Evolutionary conservation across 2,113 vertebrate genomes (phyloP), one percentile per base, ranked within the genome.

Genomic region (Irena cyanogastra): DNA sequence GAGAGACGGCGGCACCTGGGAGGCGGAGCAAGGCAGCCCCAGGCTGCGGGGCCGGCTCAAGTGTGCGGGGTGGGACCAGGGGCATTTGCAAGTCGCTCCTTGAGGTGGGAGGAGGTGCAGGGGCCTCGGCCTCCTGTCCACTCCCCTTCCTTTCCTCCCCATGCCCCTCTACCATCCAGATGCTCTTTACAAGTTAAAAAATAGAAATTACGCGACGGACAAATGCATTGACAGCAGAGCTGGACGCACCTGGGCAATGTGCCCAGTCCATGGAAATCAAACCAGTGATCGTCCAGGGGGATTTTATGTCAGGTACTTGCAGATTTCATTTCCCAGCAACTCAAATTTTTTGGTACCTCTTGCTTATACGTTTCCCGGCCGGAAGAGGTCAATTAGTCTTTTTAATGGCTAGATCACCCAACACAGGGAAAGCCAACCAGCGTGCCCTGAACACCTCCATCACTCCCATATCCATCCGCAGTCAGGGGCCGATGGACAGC

Each of bases 341-440:
- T 98, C 95, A 82, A 94, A 79, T 6, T 99, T 98, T 99, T 97
- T 98, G 98, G 98, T 98, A 98, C 97, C 98, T 98, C 98, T 99
- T 99, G 98, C 98, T 99, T 98, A 98, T 98, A 93, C 98, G 97
- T 96, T 99, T 99, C 68, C 99, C 99, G 99, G 98, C 98, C 98
- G 97, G 98, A 98, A 99, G 91, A 98, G 93, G 92, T 97, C 95
- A 94, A 80, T 98, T 97, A 96, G 81, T 92, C 91, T 93, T 88
- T 81, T 95, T 89, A 94, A 96, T 81, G 39, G 89, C 71, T 77
- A 18, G 49, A 26, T 70, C 23, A 63, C 50, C 60, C 81, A 64
- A 10, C 56, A 70, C 23, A 57, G 17, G 41, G 56, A 56, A 87
- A 94, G 91, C 30, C 90, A 85, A 82, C 13, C 59, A 61, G 59